Evolutionary conservation across 2,797 vertebrate genomes (phyloP).

Genomic region (Zalophus californianus): DNA sequence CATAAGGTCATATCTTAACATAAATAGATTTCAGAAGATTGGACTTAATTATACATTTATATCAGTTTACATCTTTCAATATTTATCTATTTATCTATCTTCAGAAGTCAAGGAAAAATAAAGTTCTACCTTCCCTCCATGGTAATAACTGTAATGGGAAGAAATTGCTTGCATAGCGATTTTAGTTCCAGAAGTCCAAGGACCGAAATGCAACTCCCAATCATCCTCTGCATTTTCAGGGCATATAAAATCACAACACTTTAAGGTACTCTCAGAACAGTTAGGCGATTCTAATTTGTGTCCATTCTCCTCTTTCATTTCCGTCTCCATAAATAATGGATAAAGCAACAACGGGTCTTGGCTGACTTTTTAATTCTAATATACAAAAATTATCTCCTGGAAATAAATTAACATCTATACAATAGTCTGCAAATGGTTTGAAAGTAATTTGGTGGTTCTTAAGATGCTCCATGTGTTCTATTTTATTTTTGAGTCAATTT

Average conservation of each 20-base stretch:
- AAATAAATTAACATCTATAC: conserved; percentile 64
- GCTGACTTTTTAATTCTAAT: conserved; percentile 79
- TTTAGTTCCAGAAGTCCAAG: conserved; percentile 5
- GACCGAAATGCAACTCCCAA: not conserved
- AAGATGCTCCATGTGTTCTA: not conserved
- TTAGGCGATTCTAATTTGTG: conserved; percentile 43
- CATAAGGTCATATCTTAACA: conserved; percentile 5
- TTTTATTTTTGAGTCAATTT: conserved; percentile 65
- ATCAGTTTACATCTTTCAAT: not conserved
- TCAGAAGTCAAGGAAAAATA: not conserved
- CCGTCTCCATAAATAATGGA: conserved; percentile 80
- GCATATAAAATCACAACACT: conserved; percentile 50
- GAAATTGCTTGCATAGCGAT: not conserved
- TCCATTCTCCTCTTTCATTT: conserved; percentile 68
- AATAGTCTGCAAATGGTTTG: conserved; percentile 63
- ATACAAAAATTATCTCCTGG: conserved; percentile 77
- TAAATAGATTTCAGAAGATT: not conserved
- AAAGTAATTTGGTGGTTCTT: conserved; percentile 70
- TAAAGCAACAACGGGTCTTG: conserved; percentile 63
- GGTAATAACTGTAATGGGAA: not conserved
- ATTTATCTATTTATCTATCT: not conserved
- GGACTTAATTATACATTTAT: not conserved
- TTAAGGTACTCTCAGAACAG: conserved; percentile 9
- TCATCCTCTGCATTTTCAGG: not conserved
- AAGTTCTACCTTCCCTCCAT: not conserved